These are phyloP conservation scores for Chloropsis cyanopogon DNA, from an alignment of 2,113 vertebrate species.

Conservation along the genomic window DNA sequence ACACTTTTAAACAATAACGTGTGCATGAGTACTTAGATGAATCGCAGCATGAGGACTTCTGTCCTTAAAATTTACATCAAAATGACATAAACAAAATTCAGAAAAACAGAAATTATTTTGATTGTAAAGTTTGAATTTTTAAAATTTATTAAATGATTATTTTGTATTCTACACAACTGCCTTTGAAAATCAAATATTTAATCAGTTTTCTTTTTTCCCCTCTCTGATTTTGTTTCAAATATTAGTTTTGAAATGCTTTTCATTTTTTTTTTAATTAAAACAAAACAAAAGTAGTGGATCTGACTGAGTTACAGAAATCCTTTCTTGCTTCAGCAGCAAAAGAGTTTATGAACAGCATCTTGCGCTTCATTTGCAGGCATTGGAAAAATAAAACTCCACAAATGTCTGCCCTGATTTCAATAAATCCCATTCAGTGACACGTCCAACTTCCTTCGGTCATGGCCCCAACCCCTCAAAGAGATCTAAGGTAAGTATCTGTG, in stretches of 20 bases:
- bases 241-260: conserved; percentile 10
- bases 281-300: neutral
- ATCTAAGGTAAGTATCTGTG: conserved; percentile 15
- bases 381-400: neutral
- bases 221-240: conserved; percentile 11
- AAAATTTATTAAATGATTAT: neutral
- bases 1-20: neutral
- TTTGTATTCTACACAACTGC: neutral
- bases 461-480: neutral
- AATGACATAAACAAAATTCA: neutral
- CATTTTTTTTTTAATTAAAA: neutral
- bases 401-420: neutral
- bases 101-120: neutral
- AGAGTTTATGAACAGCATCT: neutral
- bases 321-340: neutral
- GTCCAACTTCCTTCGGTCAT: neutral
- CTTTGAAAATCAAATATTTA: conserved; percentile 23
- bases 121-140: neutral
- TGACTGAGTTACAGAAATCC: neutral
- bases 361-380: neutral
- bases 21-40: neutral
- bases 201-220: neutral
- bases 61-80: neutral
- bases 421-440: neutral
- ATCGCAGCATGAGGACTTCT: neutral